phyloP scores from a whole-genome alignment of 2,113 vertebrate species.

The Stomatorhinus ivindoensis region DNA sequence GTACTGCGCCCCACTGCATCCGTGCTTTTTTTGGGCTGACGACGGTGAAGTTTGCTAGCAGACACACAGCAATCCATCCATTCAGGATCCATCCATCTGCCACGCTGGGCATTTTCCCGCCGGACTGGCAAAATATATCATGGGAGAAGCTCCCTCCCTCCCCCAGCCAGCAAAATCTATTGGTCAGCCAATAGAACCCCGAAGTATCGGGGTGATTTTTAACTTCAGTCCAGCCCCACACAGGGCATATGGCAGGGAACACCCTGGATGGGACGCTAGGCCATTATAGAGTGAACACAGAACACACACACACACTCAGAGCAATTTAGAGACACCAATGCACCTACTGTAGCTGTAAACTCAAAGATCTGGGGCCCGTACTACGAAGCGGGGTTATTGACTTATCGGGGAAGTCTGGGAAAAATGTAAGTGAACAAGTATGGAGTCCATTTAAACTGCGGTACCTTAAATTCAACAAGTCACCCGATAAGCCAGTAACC shows the following conservation, averaged over 20 bases:
- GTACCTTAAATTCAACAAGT: too few species aligned
- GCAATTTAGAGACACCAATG: not conserved
- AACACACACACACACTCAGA: not conserved
- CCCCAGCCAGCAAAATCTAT: not conserved
- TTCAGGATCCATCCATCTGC: not conserved
- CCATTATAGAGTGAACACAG: not conserved
- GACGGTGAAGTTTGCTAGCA: not conserved
- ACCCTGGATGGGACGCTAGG: not conserved
- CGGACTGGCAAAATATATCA: not conserved
- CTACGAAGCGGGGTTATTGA: too few species aligned
- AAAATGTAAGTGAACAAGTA: too few species aligned
- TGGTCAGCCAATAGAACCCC: not conserved
- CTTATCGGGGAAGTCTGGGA: too few species aligned
- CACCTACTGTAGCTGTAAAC: not conserved
- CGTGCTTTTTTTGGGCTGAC: not conserved
- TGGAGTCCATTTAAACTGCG: too few species aligned
- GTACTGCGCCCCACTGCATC: slow-evolving; percentile 23
- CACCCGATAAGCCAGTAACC: too few species aligned
- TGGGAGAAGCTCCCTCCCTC: not conserved
- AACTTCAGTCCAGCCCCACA: not conserved
- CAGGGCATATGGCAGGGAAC: not conserved
- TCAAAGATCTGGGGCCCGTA: too few species aligned
- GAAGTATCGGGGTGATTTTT: not conserved
- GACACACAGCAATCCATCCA: not conserved
- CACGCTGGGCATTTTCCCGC: not conserved